phyloP scores from a whole-genome alignment of 2,888 invertebrate genomes.

The Brenthis hecate region DNA sequence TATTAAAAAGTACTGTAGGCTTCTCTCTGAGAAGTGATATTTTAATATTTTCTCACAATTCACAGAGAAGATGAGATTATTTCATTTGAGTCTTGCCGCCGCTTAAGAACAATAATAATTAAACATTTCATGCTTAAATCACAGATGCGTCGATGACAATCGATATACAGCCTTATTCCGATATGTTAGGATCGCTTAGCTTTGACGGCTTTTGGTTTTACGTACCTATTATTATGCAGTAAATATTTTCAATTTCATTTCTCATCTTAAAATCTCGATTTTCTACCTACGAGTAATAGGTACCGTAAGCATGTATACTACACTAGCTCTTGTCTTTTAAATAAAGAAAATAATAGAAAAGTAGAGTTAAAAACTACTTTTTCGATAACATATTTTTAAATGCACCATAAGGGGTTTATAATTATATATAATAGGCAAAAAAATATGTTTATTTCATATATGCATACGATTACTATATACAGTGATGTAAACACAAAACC shows the following conservation, averaged over 20 bases:
- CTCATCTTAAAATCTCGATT: not conserved
- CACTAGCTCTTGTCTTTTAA: no score
- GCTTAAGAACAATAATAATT: slow-evolving; percentile 20
- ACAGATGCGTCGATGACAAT: slow-evolving; percentile 10
- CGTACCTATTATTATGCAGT: not conserved
- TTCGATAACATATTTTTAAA: no score
- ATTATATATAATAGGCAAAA: no score
- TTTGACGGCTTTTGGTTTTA: not conserved
- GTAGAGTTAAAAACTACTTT: no score
- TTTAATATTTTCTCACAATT: slow-evolving; percentile 11
- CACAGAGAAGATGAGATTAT: slow-evolving; percentile 15
- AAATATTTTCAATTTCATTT: slow-evolving; percentile 1
- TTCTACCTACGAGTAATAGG: no score
- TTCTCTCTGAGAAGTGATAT: slow-evolving; percentile 5
- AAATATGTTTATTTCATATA: no score
- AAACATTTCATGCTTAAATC: slow-evolving; percentile 30
- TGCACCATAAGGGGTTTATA: no score
- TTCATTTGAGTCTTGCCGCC: slow-evolving; percentile 1
- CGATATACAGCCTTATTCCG: slow-evolving; percentile 1
- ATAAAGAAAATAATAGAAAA: no score
- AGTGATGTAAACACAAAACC: no score
- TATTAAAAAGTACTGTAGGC: not conserved
- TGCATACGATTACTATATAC: no score
- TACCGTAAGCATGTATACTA: no score
- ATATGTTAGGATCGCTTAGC: slow-evolving; percentile 6